Base-by-base conservation (phyloP, 2,888 invertebrate species). In the Xylophagus ater region DNA sequence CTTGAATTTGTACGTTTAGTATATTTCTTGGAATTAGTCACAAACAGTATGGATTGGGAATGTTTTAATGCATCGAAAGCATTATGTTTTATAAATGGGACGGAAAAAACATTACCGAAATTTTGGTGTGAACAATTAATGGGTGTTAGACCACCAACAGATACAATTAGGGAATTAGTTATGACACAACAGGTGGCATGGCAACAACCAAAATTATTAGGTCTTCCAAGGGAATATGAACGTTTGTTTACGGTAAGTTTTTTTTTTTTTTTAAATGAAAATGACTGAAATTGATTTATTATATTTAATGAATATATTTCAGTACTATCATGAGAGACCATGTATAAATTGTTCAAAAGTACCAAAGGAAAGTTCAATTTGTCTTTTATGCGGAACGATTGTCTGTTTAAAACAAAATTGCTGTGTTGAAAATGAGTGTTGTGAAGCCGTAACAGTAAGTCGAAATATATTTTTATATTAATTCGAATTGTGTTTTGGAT, bases 281-380 rank as follows among this genome's bases (percentile, higher is more conserved):
- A 33, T 10, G 13, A 4, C n/a, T 17, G 8, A 24, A 17, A 12
- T 35, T 29, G 8, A 4, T 36, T 28, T 18, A 14, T 41, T 41
- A 34, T 17, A 45, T 44, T 41, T 13, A 25, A 35, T 23, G 38
- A 10, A 35, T 33, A 51, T 51, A 46, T 54, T 66, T 13, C 57
- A 86, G 78, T 87, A 85, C 69, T 96, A 93, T 68, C 89, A 93
- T 62, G 83, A 87, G 62, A 75, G 84, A 52, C 79, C 81, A 45
- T 96, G 96, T 67, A 73, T 75, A 50, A 81, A 84, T 56, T 96
- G 96, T 68, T 83, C 84, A 56, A 81, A 81, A 47, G 81, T 88
- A 54, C 96, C 96, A 47, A 80, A 81, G 55, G 87, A 94, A 65
- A 87, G 90, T 23, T 86, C 86, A 51, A 80, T 94, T 49, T 96